Conservation (phyloP, 2,113 vertebrate genomes). For the Microtus montanus region DNA sequence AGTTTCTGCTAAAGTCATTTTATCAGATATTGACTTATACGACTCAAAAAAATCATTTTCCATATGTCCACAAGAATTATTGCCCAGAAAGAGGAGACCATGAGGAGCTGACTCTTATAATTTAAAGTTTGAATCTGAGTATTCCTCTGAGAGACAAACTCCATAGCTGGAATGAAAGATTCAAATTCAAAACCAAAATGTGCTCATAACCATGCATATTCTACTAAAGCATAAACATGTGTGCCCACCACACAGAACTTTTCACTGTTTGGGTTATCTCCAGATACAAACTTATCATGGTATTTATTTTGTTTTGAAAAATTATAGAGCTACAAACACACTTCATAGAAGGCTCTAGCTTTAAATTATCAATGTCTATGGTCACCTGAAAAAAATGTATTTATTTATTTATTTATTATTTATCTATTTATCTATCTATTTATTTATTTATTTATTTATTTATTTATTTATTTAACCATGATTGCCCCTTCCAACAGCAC, state of each 20-base stretch:
- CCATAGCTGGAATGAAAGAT: conserved; percentile 59
- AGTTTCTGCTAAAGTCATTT: conserved; percentile 81
- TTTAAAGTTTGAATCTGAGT: conserved; percentile 65
- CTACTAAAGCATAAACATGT: conserved; percentile 5
- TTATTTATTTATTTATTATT: not conserved
- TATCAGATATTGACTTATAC: conserved; percentile 79
- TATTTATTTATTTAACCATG: not conserved
- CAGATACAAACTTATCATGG: not conserved
- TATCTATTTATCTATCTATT: too few species aligned
- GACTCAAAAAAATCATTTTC: conserved; percentile 78
- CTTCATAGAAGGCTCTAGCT: not conserved
- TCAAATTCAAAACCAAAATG: conserved; percentile 48
- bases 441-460: too few species aligned
- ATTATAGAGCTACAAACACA: not conserved
- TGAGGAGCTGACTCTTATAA: conserved; percentile 65
- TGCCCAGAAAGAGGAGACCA: conserved; percentile 41
- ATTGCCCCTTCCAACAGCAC: not conserved
- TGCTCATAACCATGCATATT: not conserved
- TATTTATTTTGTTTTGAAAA: conserved; percentile 20
- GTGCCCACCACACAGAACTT: not conserved
- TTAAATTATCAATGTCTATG: accelerated
- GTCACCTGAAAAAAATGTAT: not conserved
- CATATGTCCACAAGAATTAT: conserved; percentile 77
- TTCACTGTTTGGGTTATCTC: not conserved
- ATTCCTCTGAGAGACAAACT: conserved; percentile 61